Conservation (phyloP, 2,113 vertebrate species). For the Engraulis encrasicolus region DNA sequence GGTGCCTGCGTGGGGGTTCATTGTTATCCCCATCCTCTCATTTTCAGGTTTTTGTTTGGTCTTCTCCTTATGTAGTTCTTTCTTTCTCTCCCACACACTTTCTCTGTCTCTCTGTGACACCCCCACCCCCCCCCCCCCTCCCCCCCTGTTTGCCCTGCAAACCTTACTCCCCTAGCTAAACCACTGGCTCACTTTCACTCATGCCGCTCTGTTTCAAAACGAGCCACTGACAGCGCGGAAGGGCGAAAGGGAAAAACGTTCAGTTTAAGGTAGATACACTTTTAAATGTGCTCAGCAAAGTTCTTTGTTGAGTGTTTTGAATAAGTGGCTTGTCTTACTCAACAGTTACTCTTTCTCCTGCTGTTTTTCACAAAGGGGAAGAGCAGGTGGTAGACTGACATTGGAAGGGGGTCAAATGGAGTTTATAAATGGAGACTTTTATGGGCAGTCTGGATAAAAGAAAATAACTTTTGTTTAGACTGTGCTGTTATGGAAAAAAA, state of each 20-base stretch:
- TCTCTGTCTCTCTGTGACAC: neutral
- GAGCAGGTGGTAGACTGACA: constrained; percentile 6
- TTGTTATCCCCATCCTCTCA: neutral
- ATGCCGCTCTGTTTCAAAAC: too few species aligned
- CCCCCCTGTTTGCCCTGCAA: constrained; percentile 7
- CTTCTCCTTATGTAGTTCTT: neutral
- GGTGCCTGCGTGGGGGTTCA: neutral
- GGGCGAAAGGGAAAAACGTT: too few species aligned
- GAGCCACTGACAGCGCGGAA: too few species aligned
- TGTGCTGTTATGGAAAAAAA: neutral
- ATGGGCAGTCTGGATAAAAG: neutral
- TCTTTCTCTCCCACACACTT: neutral
- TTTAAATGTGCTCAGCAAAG: too few species aligned
- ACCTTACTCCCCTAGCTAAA: constrained; percentile 24
- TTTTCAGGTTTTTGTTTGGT: neutral
- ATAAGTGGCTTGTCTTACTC: too few species aligned
- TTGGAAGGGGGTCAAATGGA: neutral
- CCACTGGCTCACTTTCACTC: too few species aligned
- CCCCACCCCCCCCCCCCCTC: neutral
- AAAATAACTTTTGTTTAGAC: neutral
- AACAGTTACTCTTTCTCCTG: neutral
- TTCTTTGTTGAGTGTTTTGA: too few species aligned
- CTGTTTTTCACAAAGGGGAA: constrained; percentile 26
- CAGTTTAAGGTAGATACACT: too few species aligned
- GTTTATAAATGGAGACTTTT: neutral